These are phyloP conservation scores for Solenopsis invicta DNA, from an alignment of 1,140 invertebrate species.

Conservation along the genomic window DNA sequence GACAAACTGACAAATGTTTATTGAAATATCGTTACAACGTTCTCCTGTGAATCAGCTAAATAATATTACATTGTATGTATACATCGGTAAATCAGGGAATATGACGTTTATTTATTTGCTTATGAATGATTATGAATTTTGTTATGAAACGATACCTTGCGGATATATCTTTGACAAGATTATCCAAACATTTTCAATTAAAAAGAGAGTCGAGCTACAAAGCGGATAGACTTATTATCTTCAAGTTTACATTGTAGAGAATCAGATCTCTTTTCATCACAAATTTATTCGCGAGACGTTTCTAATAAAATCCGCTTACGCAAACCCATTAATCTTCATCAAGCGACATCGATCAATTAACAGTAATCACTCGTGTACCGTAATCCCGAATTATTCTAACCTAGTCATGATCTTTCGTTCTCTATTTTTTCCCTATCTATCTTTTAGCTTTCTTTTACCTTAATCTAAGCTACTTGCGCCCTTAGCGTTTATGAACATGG, in stretches of 20 bases:
- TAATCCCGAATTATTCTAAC: conserved; percentile 36
- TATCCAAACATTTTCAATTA: background rate
- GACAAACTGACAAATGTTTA: too few species aligned
- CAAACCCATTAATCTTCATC: conserved; percentile 48
- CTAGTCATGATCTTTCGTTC: conserved; percentile 30
- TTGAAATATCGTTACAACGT: too few species aligned
- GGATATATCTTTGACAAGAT: background rate
- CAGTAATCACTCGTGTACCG: conserved; percentile 28
- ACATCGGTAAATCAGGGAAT: too few species aligned
- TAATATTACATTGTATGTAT: too few species aligned
- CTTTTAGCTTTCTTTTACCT: background rate
- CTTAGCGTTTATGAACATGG: background rate
- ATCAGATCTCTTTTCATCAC: background rate
- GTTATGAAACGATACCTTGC: background rate
- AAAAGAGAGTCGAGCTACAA: background rate
- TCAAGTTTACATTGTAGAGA: conserved; percentile 10
- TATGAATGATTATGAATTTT: background rate
- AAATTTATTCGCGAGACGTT: conserved; percentile 17
- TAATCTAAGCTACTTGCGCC: conserved; percentile 24
- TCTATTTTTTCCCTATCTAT: conserved; percentile 4
- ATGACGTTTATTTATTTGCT: background rate
- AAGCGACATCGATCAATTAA: conserved; percentile 51
- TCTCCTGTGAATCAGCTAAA: too few species aligned
- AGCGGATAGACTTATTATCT: background rate
- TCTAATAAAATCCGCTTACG: conserved; percentile 48